Percentiles rank a stretch among this genome's conserved stretches.
Evolutionary conservation across 1,140 invertebrate species (phyloP).

Genomic region (Chironomus tepperi): DNA sequence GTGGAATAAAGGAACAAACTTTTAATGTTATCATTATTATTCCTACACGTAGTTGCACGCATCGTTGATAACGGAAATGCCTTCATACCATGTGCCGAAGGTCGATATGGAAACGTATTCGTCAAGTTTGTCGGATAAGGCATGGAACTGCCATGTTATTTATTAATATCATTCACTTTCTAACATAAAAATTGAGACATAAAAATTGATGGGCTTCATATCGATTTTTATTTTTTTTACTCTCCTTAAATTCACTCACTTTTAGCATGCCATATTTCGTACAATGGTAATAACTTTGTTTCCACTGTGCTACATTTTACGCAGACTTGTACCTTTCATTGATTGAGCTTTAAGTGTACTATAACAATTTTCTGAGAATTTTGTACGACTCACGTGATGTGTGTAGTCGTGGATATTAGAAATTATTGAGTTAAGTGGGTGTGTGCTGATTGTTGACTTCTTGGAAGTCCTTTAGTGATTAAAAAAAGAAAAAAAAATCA

Average conservation of each 20-base stretch:
- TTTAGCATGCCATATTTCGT: not conserved
- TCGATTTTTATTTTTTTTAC: slow-evolving; percentile 16
- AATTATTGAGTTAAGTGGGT: too few species aligned
- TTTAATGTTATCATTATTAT: slow-evolving; percentile 24
- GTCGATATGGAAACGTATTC: not conserved
- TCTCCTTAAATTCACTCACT: not conserved
- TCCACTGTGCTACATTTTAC: too few species aligned
- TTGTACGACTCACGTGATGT: too few species aligned
- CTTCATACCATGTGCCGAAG: not conserved
- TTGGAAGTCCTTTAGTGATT: too few species aligned
- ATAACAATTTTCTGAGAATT: too few species aligned
- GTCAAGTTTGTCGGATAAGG: not conserved
- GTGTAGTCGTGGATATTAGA: too few species aligned
- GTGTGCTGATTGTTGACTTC: too few species aligned
- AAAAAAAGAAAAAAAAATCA: too few species aligned
- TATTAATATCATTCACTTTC: slow-evolving; percentile 7
- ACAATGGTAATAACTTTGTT: too few species aligned
- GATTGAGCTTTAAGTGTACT: too few species aligned
- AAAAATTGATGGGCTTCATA: not conserved
- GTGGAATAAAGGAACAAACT: not conserved
- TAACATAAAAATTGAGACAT: slow-evolving; percentile 23
- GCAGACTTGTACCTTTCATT: too few species aligned
- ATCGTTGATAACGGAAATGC: not conserved
- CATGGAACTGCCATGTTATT: not conserved
- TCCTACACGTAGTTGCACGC: not conserved